Evolutionary conservation across 2,888 invertebrate species (phyloP), one percentile per base, ranked within the genome.

Genomic region (Lamproptera curius): DNA sequence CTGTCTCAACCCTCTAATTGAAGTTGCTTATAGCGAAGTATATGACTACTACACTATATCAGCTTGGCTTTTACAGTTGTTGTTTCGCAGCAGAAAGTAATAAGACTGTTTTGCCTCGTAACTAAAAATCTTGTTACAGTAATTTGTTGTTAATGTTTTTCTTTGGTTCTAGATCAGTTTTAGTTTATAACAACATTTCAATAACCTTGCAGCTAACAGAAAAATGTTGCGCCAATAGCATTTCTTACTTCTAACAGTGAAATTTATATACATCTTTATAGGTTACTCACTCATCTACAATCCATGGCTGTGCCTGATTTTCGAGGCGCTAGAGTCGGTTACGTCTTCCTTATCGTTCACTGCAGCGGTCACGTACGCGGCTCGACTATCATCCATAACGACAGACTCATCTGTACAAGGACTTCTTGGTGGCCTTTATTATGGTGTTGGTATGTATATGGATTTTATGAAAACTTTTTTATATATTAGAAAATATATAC

Each of bases 361-460:
- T 0, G 94, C 94, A 1, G 93, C 93, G 14, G 93, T 94, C 23
- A 94, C 94, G 40, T 94, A 94, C 65, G 93, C 93, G 0, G 93
- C 93, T 1, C 90, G 91, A 46, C 83, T 94, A 5, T 93, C 93
- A 1, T 92, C 92, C 2, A 90, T 91, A 40, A 91, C 92, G 33
- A 94, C 94, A 0, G 93, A 94, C 61, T 92, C 93, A 6, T 93
- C 93, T 10, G 91, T 94, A 55, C 94, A 94, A 72, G 94, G 94
- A 10, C 81, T 94, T 54, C 83, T 94, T 9, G 94, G 94, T n/a
- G 93, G 94, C 13, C 76, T 94, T n/a, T 94, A 94, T 67, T 94
- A 92, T 65, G 94, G 94, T 58, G 92, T 94, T 49, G 94, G 94
- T 93, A 69, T 71, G 85, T 67, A 49, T 11, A 9, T 2, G 2